Conservation (phyloP, 2,797 vertebrate genomes). For the Pygocentrus nattereri region DNA sequence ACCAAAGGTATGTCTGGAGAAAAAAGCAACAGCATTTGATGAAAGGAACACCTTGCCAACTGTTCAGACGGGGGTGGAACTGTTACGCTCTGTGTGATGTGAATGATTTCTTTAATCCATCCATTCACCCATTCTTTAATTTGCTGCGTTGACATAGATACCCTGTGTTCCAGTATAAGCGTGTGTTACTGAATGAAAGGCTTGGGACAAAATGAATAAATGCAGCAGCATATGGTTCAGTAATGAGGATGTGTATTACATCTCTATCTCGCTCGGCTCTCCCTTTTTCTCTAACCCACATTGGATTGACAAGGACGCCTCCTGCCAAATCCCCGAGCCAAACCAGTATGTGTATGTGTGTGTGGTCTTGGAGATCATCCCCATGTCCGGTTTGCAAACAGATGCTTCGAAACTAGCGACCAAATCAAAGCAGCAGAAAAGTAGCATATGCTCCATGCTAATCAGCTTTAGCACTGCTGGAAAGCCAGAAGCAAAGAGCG, state of each 20-base stretch:
- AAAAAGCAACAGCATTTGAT: no score
- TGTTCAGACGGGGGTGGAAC: no score
- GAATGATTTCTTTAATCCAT: not conserved
- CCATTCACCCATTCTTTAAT: not conserved
- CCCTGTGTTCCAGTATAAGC: not conserved
- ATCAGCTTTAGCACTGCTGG: constrained; percentile 14
- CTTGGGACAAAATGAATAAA: constrained; percentile 15
- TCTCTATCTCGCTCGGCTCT: not conserved
- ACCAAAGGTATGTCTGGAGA: no score
- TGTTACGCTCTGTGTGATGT: not conserved
- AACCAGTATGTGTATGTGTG: constrained; percentile 2
- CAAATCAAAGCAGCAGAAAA: constrained; percentile 39
- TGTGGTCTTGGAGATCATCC: constrained; percentile 44
- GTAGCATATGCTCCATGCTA: constrained; percentile 30
- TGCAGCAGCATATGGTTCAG: constrained; percentile 19
- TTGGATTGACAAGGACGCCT: not conserved
- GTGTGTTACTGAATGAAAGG: not conserved
- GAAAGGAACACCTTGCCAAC: no score
- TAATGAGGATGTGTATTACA: constrained; percentile 19
- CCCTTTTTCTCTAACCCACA: not conserved
- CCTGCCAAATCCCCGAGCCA: not conserved
- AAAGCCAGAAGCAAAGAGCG: not conserved
- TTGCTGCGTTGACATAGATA: not conserved
- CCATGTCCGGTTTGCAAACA: constrained; percentile 44
- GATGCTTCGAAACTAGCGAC: constrained; percentile 38